Evolutionary conservation across 2,113 vertebrate genomes (phyloP).

Genomic region (Nanger granti): DNA sequence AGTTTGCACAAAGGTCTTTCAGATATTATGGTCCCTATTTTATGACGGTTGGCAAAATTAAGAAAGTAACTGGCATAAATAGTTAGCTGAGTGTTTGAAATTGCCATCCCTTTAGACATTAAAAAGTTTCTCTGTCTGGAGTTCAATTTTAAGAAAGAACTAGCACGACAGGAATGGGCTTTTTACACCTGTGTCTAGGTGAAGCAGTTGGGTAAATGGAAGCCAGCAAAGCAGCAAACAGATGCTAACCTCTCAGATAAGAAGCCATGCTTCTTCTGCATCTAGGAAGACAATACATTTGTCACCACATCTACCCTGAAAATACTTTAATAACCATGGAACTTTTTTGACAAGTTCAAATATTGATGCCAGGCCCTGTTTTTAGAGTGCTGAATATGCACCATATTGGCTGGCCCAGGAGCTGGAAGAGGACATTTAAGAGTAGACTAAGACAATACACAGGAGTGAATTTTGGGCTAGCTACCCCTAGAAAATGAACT

Average conservation of each 20-base stretch:
- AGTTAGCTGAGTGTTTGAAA: background rate
- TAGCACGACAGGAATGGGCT: background rate
- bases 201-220: background rate
- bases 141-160: background rate
- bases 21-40: background rate
- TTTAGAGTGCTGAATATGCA: slow-evolving; percentile 35
- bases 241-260: background rate
- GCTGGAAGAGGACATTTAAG: background rate
- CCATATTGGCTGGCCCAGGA: slow-evolving; percentile 9
- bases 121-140: background rate
- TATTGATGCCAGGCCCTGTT: slow-evolving; percentile 8
- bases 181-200: background rate
- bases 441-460: slow-evolving; percentile 33
- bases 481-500: slow-evolving; percentile 52
- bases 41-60: background rate
- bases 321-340: slow-evolving; percentile 26
- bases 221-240: background rate
- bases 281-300: background rate
- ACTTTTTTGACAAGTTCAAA: background rate
- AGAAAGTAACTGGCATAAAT: background rate
- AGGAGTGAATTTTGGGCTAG: slow-evolving; percentile 55
- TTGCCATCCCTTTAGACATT: background rate
- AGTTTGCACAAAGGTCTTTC: background rate
- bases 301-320: background rate
- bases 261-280: background rate